Evolutionary conservation across 1,140 invertebrate genomes (phyloP).

Genomic region (Triops cancriformis): DNA sequence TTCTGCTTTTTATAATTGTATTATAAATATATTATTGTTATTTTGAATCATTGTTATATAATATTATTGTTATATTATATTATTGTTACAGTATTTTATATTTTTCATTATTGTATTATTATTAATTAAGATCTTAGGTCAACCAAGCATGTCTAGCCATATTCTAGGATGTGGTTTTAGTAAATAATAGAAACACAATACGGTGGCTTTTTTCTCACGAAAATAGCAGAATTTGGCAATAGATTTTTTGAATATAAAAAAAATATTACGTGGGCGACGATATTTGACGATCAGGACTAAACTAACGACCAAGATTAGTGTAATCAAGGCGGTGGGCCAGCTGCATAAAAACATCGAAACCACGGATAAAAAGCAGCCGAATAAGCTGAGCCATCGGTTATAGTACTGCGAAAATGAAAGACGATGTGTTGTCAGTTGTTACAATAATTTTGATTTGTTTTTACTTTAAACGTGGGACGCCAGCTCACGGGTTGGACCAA

Average conservation of each 20-base stretch:
- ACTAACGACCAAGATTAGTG: slow-evolving; percentile 75
- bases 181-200: too few species aligned
- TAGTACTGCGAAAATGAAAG: slow-evolving; percentile 57
- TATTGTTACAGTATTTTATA: too few species aligned
- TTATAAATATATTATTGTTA: too few species aligned
- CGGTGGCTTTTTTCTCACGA: too few species aligned
- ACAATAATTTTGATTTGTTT: not conserved
- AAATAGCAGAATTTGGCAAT: too few species aligned
- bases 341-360: slow-evolving; percentile 89
- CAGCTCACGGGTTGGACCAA: slow-evolving; percentile 42
- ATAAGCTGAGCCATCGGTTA: slow-evolving; percentile 84
- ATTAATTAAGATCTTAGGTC: too few species aligned
- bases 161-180: too few species aligned
- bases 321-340: slow-evolving; percentile 81
- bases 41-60: too few species aligned
- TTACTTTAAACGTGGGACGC: slow-evolving; percentile 37
- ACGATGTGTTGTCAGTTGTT: not conserved
- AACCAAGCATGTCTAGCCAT: too few species aligned
- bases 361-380: slow-evolving; percentile 79
- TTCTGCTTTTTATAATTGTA: too few species aligned
- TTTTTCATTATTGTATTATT: too few species aligned
- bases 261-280: slow-evolving; percentile 67
- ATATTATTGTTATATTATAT: too few species aligned
- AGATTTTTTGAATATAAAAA: not conserved
- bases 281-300: slow-evolving; percentile 84